A percentile compares a stretch with the other conserved stretches of the same genome.
Evolutionary conservation across 2,113 vertebrate genomes (phyloP).

Genomic region (Corapipo altera): DNA sequence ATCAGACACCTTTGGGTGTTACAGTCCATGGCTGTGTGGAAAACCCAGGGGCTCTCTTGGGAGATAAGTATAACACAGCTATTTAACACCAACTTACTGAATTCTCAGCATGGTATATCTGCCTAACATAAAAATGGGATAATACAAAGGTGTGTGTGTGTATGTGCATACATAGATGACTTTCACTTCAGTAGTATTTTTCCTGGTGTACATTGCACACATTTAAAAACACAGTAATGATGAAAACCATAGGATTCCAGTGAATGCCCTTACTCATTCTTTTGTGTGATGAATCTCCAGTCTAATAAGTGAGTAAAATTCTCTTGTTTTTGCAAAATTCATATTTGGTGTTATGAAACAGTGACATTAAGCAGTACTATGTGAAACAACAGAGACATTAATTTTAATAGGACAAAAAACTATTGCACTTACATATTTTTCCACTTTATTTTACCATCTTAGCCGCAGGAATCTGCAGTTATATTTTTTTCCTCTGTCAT

Average conservation of each 20-base stretch:
- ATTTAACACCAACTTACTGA: not conserved
- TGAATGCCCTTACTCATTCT: not conserved
- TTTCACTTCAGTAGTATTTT: not conserved
- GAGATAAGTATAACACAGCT: conserved; percentile 2
- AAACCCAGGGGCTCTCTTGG: not conserved
- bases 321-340: not conserved
- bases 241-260: not conserved
- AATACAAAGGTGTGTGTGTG: not conserved
- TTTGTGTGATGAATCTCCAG: not conserved
- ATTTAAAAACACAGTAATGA: not conserved
- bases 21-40: not conserved
- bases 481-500: not conserved
- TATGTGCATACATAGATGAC: fast-evolving
- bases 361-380: not conserved
- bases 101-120: conserved; percentile 11
- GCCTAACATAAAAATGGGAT: not conserved
- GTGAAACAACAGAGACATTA: not conserved
- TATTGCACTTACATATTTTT: not conserved
- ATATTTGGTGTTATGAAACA: not conserved
- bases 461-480: not conserved
- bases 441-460: not conserved
- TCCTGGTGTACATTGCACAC: not conserved
- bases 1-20: conserved; percentile 36
- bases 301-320: not conserved
- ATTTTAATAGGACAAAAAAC: not conserved